A percentile compares a stretch with the other conserved stretches of the same genome.
phyloP scores from a whole-genome alignment of 2,888 invertebrate species.

The Allolobophora icterica region DNA sequence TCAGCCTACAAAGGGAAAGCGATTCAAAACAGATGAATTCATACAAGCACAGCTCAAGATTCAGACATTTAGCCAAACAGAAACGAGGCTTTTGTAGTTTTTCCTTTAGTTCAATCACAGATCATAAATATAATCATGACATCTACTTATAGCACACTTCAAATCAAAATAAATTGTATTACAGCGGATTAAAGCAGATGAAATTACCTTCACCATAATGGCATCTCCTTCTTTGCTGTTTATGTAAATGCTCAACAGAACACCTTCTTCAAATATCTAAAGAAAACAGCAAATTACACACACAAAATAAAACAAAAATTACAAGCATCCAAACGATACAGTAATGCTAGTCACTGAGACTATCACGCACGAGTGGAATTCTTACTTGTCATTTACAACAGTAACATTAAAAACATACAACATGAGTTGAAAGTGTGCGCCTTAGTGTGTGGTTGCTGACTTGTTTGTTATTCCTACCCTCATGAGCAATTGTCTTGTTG shows the following conservation, averaged over 20 bases:
- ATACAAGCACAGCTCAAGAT: no score
- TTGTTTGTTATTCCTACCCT: no score
- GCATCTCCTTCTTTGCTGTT: background rate
- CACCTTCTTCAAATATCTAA: constrained; percentile 3
- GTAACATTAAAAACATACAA: no score
- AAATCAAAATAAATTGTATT: background rate
- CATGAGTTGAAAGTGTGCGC: no score
- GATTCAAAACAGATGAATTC: no score
- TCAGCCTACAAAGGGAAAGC: no score
- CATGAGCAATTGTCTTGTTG: no score
- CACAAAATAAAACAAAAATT: background rate
- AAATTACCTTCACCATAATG: background rate
- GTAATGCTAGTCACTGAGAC: background rate
- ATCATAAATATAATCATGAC: no score
- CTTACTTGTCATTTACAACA: background rate
- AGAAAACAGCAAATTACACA: background rate
- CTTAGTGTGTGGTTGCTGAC: no score
- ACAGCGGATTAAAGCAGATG: background rate
- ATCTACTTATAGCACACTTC: background rate
- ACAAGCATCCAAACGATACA: background rate
- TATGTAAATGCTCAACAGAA: background rate
- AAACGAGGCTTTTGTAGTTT: no score
- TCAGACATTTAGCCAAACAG: no score
- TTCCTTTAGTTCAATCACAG: no score
- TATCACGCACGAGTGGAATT: background rate